phyloP scores from a whole-genome alignment of 1,140 invertebrate species.

The Microplitis mediator region DNA sequence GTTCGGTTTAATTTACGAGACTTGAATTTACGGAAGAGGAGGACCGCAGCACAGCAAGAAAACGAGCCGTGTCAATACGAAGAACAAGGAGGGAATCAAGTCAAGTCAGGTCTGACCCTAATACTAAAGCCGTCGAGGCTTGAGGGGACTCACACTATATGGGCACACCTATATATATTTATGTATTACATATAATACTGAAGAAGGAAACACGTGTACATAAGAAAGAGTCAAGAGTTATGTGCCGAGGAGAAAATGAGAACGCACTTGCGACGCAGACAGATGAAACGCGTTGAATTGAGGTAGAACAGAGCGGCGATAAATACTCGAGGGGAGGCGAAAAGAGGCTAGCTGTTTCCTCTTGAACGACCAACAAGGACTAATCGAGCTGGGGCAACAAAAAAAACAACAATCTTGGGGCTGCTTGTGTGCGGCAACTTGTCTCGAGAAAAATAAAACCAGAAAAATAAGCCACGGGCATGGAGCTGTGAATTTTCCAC shows the following conservation, averaged over 20 bases:
- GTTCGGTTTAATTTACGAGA: constrained; percentile 20
- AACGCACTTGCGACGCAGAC: not conserved
- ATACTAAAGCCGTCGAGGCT: not conserved
- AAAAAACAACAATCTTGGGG: constrained; percentile 6
- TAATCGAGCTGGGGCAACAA: constrained; percentile 2
- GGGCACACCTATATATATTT: not conserved
- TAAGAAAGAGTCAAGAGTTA: not conserved
- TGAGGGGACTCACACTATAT: not conserved
- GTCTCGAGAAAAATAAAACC: not conserved
- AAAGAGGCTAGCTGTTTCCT: not conserved
- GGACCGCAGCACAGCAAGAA: not conserved
- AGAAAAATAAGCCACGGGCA: not conserved
- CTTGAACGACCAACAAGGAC: constrained; percentile 4
- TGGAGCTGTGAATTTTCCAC: not conserved
- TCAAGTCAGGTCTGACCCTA: not conserved
- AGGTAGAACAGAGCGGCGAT: not conserved
- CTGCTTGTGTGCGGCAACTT: too few species aligned
- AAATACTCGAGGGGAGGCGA: not conserved
- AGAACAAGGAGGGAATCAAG: too few species aligned
- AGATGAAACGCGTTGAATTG: not conserved
- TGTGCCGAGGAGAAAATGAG: not conserved
- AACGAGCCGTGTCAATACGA: too few species aligned
- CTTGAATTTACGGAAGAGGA: constrained; percentile 18
- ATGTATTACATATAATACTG: not conserved
- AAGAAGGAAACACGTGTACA: constrained; percentile 9